Evolutionary conservation across 2,888 invertebrate genomes (phyloP), one percentile per base, ranked within the genome.

Genomic region (Lydus trimaculatus): DNA sequence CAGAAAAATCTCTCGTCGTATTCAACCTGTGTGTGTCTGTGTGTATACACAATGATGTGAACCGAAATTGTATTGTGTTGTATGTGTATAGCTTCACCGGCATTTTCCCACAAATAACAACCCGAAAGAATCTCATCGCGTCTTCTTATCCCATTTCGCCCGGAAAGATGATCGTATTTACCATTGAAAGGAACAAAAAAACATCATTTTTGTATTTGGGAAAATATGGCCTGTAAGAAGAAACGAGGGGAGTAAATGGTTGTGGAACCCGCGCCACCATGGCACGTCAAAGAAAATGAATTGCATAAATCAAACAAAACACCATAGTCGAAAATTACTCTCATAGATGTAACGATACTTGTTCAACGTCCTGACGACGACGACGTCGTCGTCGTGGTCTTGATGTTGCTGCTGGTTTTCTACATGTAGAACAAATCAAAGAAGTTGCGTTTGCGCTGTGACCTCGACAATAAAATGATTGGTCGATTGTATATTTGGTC

Each of bases 391-490:
- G 13, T 6, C 25, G 25, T 20, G n/a, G 4, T 48, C 31, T 9
- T n/a, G 33, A 5, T 63, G 9, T 23, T 63, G 11, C 65, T 20
- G 20, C 17, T 31, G 11, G n/a, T n/a, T 33, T 23, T 13, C 17
- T 28, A 13, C 31, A n/a, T 74, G 72, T 70, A 75, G 78, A 77
- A 79, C 81, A 80, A 82, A 80, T 81, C 81, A 82, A 82, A 81
- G 81, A 77, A 70, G 72, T 70, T 70, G 82, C 76, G 81, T 73
- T 76, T 81, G 81, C 81, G 80, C 80, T 58, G 64, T 75, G 69
- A 33, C 65, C 48, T 65, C 60, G 23, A 15, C 52, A 20, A 72
- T 56, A 13, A 66, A 67, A 67, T 60, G 36, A 33, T 66, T 79
- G 80, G 78, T 74, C 79, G 72, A 76, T 70, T 73, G 61, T 33